phyloP scores from a whole-genome alignment of 1,140 invertebrate species.

The Microvelia longipes region DNA sequence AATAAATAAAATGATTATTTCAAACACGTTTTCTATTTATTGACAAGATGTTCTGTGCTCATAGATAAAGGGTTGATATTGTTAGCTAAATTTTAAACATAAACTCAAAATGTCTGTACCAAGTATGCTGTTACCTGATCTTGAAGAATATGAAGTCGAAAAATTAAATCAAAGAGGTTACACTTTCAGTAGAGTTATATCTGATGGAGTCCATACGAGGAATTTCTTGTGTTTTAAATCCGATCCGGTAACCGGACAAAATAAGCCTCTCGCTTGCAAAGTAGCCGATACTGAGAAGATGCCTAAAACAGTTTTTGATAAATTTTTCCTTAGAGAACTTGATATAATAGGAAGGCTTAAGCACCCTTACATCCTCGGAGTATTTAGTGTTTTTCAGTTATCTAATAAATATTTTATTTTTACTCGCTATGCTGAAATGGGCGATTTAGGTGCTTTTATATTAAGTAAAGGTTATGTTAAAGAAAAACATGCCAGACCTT shows the following conservation, averaged over 20 bases:
- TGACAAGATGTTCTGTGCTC: no score
- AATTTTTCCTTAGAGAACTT: constrained; percentile 59
- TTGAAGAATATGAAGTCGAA: background rate
- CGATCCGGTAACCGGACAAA: constrained; percentile 36
- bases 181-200: background rate
- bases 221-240: background rate
- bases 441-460: constrained; percentile 48
- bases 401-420: background rate
- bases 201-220: constrained; percentile 7
- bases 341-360: constrained; percentile 48
- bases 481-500: constrained; percentile 45
- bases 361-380: constrained; percentile 49
- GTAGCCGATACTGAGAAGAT: constrained; percentile 51
- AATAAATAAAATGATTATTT: no score
- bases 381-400: background rate
- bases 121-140: background rate
- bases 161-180: background rate
- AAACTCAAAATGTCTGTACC: background rate
- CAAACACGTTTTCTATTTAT: no score
- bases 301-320: constrained; percentile 50
- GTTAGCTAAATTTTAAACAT: no score
- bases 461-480: constrained; percentile 41
- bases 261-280: constrained; percentile 45
- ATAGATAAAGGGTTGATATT: no score
- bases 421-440: constrained; percentile 39